Base-by-base conservation (phyloP, 2,797 vertebrate genomes). In the Sebastes diaconus region DNA sequence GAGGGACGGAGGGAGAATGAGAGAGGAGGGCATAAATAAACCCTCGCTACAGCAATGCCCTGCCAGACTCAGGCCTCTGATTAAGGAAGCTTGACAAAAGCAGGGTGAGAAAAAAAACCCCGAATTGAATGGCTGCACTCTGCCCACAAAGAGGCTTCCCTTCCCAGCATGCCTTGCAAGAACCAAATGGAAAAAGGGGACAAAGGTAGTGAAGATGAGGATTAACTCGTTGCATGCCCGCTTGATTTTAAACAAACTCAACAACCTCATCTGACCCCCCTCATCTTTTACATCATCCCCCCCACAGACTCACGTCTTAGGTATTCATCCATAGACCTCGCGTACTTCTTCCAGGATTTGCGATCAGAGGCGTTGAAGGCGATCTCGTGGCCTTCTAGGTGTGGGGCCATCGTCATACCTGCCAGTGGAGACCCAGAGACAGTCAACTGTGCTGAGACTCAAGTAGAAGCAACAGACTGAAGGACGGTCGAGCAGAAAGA, bases 321-420 rank as follows among this genome's bases (percentile, higher is more conserved):
- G 88, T 97, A 97, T 67, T 92, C 93, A 55, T 99, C 96, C 95
- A 99, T 94, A 71, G 94, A 96, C 78, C 95, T 94, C 29, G 96
- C 92, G 0, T 98, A 99, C 79, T 96, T 96, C 88, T 88, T 96
- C 99, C 99, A 99, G 0, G 98, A 97, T 85, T 92, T 96, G 82
- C 95, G 96, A 77, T 98, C 95, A 10, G 97, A 97, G 77, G 95
- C 92, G 0, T 97, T 98, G 89, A 99, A 99, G 89, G 92, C 92
- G 54, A 98, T 97, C 75, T 96, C 96, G 71, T 98, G 96, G 76
- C 96, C 97, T 89, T 97, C 94, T 92, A 92, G 95, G 67, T 95
- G 93, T 0, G 99, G 99, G 77, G 96, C 96, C 95, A 99, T 98
- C 92, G 97, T 99, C 94, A 99, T 96, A 94, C 99, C 98, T 99